These are phyloP conservation scores for Euphonia xanthogaster DNA, from an alignment of 2,797 vertebrate genomes.

Conservation along the genomic window DNA sequence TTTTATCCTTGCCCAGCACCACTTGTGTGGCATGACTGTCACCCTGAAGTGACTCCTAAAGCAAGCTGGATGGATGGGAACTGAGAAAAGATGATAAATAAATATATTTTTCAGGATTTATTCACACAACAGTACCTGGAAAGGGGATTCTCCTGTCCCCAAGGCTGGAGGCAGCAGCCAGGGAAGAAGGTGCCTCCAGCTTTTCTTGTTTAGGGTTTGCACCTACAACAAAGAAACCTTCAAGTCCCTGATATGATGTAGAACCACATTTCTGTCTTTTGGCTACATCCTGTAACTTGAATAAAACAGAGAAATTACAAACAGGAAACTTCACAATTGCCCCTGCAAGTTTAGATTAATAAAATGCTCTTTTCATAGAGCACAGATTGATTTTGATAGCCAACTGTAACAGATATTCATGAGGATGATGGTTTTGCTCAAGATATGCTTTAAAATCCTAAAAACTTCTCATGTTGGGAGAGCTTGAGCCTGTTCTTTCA, in stretches of 20 bases:
- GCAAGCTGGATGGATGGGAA: background rate
- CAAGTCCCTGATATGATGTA: conserved; percentile 59
- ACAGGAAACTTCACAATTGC: accelerated
- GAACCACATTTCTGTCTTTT: conserved; percentile 49
- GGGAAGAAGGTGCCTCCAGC: background rate
- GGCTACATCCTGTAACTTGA: conserved; percentile 66
- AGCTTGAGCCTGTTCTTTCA: background rate
- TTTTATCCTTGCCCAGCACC: background rate
- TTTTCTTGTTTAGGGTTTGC: background rate
- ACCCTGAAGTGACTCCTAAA: background rate
- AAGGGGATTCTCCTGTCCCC: background rate
- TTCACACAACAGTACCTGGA: conserved; percentile 53
- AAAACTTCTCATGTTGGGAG: background rate
- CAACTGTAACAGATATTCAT: background rate
- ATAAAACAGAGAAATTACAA: conserved; percentile 3
- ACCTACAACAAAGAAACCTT: conserved; percentile 67
- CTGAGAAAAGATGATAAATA: background rate
- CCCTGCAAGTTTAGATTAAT: background rate
- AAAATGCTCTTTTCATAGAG: background rate
- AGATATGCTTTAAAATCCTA: background rate
- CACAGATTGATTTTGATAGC: background rate
- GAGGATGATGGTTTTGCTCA: background rate
- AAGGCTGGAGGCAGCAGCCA: background rate
- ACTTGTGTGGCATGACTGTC: background rate
- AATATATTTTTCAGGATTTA: background rate